Base-by-base conservation (phyloP, 2,113 vertebrate species). In the Serinus canaria region DNA sequence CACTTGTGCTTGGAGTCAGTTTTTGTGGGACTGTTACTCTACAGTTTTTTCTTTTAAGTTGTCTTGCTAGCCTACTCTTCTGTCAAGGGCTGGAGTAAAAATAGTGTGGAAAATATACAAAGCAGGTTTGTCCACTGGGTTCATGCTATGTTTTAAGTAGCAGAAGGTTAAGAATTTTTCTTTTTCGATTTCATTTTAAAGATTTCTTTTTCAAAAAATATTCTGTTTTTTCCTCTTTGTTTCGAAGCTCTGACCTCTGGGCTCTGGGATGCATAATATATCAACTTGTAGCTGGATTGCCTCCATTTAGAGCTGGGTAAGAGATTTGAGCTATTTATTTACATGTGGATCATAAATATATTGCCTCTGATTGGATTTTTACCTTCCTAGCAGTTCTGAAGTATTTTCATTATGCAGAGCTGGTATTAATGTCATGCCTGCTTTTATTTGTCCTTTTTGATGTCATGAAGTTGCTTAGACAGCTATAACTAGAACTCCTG, bases 191-290 rank as follows among this genome's bases (percentile, higher is more conserved):
- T 31, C 17, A 17, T 25, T 86, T 66, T 80, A 52, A 85, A 88
- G 39, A 62, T 30, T 80, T 53, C 3, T 72, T 63, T 35, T 37
- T 67, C 10, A 35, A 88, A 73, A 73, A 66, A 30, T 20, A 33
- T 80, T 21, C 16, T 64, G 3, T 20, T 52, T 81, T 83, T 94
- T 83, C 39, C 25, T 56, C 28, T 39, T 92, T 77, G 31, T 70
- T 72, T 92, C 96, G 80, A 97, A 98, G 98, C 95, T 99, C 99
- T 96, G 99, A 99, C 96, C 99, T 99, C 59, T 99, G 99, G 99
- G 99, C 99, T 69, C 98, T 99, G 94, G 99, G 99, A 94, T 99
- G 99, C 98, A 99, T 99, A 96, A 98, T 99, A 96, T 99, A 99
- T 98, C 99, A 99, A 93, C 98, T 99, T 91, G 99, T 99, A 95